A percentile compares a stretch with the other conserved stretches of the same genome.
phyloP scores from a whole-genome alignment of 2,113 vertebrate species.

The Panurus biarmicus region DNA sequence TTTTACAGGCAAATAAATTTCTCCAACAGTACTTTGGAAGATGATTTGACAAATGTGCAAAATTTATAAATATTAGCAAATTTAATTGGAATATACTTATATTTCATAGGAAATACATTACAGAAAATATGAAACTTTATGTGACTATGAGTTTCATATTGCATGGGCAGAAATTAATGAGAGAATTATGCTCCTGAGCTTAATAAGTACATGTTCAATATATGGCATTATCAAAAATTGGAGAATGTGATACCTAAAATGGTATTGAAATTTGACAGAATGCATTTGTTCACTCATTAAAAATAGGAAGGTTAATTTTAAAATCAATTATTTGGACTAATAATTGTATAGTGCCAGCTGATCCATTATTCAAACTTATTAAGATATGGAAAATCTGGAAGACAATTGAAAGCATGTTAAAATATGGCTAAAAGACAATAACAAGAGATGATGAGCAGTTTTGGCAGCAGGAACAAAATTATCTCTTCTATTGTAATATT shows the following conservation, averaged over 20 bases:
- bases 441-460: background rate
- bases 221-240: background rate
- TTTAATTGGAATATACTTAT: background rate
- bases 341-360: background rate
- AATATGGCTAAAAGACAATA: background rate
- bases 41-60: background rate
- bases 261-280: background rate
- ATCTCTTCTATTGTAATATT: background rate
- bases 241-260: background rate
- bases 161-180: background rate
- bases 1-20: background rate
- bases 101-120: background rate
- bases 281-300: background rate
- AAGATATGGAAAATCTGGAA: background rate
- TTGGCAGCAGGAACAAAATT: background rate
- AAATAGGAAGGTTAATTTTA: background rate
- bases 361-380: background rate
- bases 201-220: background rate
- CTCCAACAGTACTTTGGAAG: background rate
- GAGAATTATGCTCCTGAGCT: background rate
- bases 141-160: background rate
- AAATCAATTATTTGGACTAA: background rate
- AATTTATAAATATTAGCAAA: background rate
- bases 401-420: background rate
- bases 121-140: background rate